Evolutionary conservation across 2,888 invertebrate species (phyloP), one percentile per base, ranked within the genome.

Genomic region (Leptinotarsa peninsularis): DNA sequence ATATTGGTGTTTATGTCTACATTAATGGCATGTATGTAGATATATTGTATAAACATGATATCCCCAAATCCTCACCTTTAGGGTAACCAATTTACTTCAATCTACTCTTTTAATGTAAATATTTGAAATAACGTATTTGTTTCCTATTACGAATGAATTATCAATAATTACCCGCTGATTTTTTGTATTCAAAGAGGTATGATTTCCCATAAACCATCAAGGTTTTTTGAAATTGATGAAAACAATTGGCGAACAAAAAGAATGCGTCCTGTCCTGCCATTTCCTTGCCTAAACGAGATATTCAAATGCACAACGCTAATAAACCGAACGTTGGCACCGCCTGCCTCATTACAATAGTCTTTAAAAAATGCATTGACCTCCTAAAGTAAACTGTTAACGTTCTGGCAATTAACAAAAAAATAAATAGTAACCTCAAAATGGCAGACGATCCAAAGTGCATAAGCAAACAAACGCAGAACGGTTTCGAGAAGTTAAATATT

Each of bases 401-500:
- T 70, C n/a, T 56, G 74, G 66, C 70, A 70, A 73, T 76, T 70
- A 76, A 60, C 69, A 66, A 75, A 75, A 75, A 78, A 76, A 73
- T 73, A 78, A 69, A 73, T 68, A 72, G 73, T 50, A 67, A 67
- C 76, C 73, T 76, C 58, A 67, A 76, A 73, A 71, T 69, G 71
- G 66, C 77, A 78, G 76, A 76, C 78, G 71, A 74, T 72, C 67
- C 70, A 72, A 76, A 78, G 75, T 78, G 78, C 76, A 76, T 74
- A 60, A 58, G 76, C 76, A 79, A 79, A 79, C 74, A 79, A 74
- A 66, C 72, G 67, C 66, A 50, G 50, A 71, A 68, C 71, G 68
- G 74, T 68, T 66, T 73, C 67, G 60, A 54, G 74, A 76, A 76
- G 58, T 76, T 71, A 77, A 82, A 81, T 80, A 82, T 82, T 81